These are phyloP conservation scores for Oscheius sp. DNA, from an alignment of 2,888 invertebrate genomes.

Conservation along the genomic window DNA sequence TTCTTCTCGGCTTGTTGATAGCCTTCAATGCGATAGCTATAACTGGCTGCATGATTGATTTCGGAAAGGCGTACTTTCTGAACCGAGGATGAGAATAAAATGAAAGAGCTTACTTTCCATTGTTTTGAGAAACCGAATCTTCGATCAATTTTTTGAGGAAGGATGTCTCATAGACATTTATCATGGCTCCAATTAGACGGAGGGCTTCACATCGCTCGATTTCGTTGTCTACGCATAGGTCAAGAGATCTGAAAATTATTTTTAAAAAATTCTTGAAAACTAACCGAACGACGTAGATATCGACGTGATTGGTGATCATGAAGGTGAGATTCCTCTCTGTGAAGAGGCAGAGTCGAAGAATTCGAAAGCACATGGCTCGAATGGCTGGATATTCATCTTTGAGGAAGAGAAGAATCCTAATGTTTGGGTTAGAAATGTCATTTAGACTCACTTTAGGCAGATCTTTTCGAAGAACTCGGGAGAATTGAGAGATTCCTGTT, in stretches of 20 bases:
- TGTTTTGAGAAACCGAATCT: constrained; percentile 34
- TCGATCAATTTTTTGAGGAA: constrained; percentile 48
- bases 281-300: constrained; percentile 53
- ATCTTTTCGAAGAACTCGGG: constrained; percentile 34
- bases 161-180: constrained; percentile 69
- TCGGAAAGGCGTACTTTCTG: constrained; percentile 54
- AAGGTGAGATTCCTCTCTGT: constrained; percentile 44
- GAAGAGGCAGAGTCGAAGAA: constrained; percentile 42
- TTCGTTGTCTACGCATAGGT: constrained; percentile 84
- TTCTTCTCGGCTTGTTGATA: constrained; percentile 28
- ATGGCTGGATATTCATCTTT: constrained; percentile 52
- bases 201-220: constrained; percentile 87
- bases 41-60: constrained; percentile 58
- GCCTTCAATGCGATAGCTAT: constrained; percentile 51
- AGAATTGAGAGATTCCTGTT: constrained; percentile 29
- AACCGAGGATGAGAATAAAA: neutral
- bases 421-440: neutral
- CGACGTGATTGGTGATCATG: constrained; percentile 50
- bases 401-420: constrained; percentile 36
- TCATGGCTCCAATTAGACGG: constrained; percentile 81
- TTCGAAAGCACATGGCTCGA: constrained; percentile 53
- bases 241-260: constrained; percentile 80
- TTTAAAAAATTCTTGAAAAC: neutral
- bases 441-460: constrained; percentile 28
- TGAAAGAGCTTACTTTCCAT: constrained; percentile 38